Evolutionary conservation across 2,113 vertebrate genomes (phyloP), one percentile per base, ranked within the genome.

Genomic region (Propithecus coquereli): DNA sequence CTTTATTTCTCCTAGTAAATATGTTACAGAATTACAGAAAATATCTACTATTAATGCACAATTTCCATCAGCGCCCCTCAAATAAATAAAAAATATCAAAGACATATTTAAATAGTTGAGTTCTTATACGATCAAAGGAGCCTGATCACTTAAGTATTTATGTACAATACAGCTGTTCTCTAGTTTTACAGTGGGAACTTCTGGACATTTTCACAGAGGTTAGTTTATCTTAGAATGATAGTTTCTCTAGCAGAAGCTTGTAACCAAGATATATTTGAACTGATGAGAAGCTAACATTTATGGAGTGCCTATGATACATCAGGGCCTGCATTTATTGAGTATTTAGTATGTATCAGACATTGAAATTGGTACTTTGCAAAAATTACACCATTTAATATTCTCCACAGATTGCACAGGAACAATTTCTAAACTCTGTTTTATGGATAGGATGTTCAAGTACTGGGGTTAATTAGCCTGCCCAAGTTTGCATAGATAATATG

Each of bases 1-100:
- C 17, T 86, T 94, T 95, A 90, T 94, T 90, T 82, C 7, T 68
- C 16, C 22, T 85, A 65, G 18, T 80, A 87, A 59, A 70, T 80
- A 85, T 71, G 74, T 83, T 63, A 63, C 34, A 71, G 5, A 80
- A 37, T 74, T 66, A 76, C 16, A 61, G 22, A 23, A 18, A 57
- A 40, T 59, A 80, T 68, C 65, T 89, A 20, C 63, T 96, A 76
- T 70, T 70, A 63, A 65, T n/a, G 1, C n/a, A 54, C 0, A 86
- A 17, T 70, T 92, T 87, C 3, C 0, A 57, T 9, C 12, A 87
- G 34, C 2, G 1, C 18, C 5, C 22, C 13, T 85, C 34, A 81
- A 57, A 8, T 74, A 70, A 89, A 54, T 90, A 82, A 63, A 27
- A 57, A 18, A 47, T 76, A 88, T 14, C 20, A 65, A 89, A 59